These are phyloP conservation scores for Schizotus pectinicornis DNA, from an alignment of 2,888 invertebrate genomes.

Conservation along the genomic window DNA sequence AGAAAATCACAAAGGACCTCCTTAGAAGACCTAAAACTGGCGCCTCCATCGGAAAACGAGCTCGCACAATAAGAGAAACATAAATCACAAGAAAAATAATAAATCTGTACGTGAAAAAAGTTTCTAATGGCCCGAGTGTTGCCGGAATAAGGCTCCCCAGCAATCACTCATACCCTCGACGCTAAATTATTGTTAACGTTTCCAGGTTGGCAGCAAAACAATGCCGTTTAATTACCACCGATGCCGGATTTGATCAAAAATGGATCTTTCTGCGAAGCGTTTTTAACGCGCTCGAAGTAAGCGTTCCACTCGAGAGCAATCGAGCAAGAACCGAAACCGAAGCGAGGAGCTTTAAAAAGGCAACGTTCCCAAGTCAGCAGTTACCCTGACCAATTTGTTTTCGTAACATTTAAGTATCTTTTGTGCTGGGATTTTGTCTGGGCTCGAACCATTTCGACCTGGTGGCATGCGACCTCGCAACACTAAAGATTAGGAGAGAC, in stretches of 20 bases:
- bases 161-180: conserved; percentile 18
- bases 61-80: conserved; percentile 17
- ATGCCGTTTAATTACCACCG: conserved; percentile 5
- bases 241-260: conserved; percentile 4
- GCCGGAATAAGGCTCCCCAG: conserved; percentile 13
- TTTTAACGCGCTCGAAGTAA: too few species aligned
- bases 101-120: conserved; percentile 25
- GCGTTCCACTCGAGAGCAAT: too few species aligned
- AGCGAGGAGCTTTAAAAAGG: too few species aligned
- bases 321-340: too few species aligned
- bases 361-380: too few species aligned
- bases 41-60: background rate
- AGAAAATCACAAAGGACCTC: conserved; percentile 3
- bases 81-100: conserved; percentile 22
- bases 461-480: background rate
- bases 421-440: background rate
- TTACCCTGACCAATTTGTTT: background rate
- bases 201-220: conserved; percentile 4
- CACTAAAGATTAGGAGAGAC: conserved; percentile 3
- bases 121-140: conserved; percentile 18
- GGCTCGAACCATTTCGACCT: background rate
- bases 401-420: background rate
- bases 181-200: conserved; percentile 21
- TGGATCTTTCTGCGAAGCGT: background rate
- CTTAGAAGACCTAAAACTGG: background rate